These are phyloP conservation scores for Nomada fucata DNA, from an alignment of 2,888 invertebrate species.

Conservation along the genomic window DNA sequence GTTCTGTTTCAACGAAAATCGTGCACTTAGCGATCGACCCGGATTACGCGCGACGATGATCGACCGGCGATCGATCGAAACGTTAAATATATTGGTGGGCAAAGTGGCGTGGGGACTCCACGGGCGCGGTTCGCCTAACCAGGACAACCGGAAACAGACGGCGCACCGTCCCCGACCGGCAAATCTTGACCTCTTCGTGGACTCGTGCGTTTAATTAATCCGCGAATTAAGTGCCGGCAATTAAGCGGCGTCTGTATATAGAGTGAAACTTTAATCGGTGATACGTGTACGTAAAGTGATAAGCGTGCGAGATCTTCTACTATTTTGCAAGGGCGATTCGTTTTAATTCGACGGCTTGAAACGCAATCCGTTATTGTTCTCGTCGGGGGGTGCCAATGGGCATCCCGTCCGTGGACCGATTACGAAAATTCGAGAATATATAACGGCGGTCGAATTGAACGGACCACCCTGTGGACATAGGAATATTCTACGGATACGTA, in stretches of 20 bases:
- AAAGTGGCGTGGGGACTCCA: slow-evolving; percentile 44
- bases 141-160: neutral
- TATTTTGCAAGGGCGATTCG: neutral
- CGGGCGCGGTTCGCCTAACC: slow-evolving; percentile 13
- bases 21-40: neutral
- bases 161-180: slow-evolving; percentile 27
- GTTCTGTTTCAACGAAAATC: neutral
- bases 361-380: neutral
- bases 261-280: slow-evolving; percentile 40
- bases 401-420: too few relatives aligned
- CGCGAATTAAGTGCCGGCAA: slow-evolving; percentile 25
- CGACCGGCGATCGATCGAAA: too few relatives aligned
- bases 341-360: neutral
- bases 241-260: slow-evolving; percentile 49
- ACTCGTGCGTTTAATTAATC: slow-evolving; percentile 57
- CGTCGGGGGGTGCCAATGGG: too few relatives aligned
- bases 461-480: neutral
- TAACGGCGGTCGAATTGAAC: neutral
- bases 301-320: slow-evolving; percentile 39
- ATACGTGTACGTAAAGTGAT: slow-evolving; percentile 42
- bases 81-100: neutral
- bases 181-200: slow-evolving; percentile 41
- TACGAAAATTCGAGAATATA: too few relatives aligned
- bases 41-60: too few relatives aligned
- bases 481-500: slow-evolving; percentile 21